Evolutionary conservation across 1,140 invertebrate species (phyloP).

Genomic region (Halesus radiatus): DNA sequence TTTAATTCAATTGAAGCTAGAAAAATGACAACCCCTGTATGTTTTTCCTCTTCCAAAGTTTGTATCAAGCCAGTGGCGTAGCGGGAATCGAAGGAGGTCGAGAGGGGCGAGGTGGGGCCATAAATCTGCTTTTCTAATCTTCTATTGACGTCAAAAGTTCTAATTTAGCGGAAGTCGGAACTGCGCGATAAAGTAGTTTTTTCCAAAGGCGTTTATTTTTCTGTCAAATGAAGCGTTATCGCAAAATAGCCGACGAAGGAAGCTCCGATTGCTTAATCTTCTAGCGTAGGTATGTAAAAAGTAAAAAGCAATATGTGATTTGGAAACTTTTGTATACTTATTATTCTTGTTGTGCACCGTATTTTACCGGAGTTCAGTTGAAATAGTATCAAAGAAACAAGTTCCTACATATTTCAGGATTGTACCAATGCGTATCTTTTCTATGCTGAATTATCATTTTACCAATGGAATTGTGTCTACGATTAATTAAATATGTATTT

Average conservation of each 20-base stretch:
- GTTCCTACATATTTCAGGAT: neutral
- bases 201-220: conserved; percentile 53
- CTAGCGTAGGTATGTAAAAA: conserved; percentile 15
- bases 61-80: conserved; percentile 50
- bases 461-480: no score
- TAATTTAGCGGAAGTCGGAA: conserved; percentile 56
- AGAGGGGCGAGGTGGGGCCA: conserved; percentile 46
- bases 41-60: conserved; percentile 54
- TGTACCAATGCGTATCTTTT: neutral
- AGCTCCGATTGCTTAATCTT: conserved; percentile 32
- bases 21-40: conserved; percentile 11
- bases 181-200: conserved; percentile 47
- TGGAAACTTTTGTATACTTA: conserved; percentile 17
- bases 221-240: conserved; percentile 53
- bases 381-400: conserved; percentile 1
- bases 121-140: conserved; percentile 57
- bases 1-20: no score
- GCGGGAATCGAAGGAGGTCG: conserved; percentile 6
- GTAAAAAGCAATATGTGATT: conserved; percentile 4
- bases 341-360: conserved; percentile 2
- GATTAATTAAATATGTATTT: no score
- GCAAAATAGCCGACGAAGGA: conserved; percentile 27
- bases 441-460: no score
- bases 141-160: conserved; percentile 58
- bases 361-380: neutral